These are phyloP conservation scores for Etheostoma cragini DNA, from an alignment of 2,113 vertebrate genomes.

Conservation along the genomic window DNA sequence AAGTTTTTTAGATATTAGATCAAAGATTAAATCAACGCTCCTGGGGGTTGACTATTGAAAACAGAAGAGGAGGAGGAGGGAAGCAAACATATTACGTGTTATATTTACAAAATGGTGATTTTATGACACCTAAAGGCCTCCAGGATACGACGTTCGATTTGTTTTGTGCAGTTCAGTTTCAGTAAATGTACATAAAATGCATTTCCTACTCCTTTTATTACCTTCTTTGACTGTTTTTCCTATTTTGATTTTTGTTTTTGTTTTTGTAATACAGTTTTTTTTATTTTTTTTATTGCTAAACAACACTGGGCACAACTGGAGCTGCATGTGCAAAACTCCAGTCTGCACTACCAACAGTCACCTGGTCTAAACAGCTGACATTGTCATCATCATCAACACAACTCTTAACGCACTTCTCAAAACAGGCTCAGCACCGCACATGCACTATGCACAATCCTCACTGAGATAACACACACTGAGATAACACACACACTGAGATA, in stretches of 20 bases:
- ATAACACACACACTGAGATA: no score
- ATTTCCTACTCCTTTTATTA: background rate
- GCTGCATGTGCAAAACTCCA: no score
- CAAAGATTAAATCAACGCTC: conserved; percentile 33
- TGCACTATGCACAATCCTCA: no score
- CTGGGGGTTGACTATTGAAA: conserved; percentile 5
- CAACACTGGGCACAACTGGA: no score
- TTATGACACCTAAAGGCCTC: background rate
- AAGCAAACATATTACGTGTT: background rate
- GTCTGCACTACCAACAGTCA: no score
- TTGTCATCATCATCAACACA: no score
- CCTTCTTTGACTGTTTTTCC: background rate
- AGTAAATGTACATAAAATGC: background rate
- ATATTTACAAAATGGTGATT: conserved; percentile 9
- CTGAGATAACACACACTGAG: no score
- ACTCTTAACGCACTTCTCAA: no score
- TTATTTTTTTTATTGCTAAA: no score
- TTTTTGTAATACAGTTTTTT: background rate
- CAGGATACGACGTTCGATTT: background rate
- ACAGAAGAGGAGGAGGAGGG: background rate
- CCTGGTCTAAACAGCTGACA: no score
- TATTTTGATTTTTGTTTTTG: background rate
- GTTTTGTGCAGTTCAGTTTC: background rate
- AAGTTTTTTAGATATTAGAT: conserved; percentile 32
- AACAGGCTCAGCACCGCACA: no score